Evolutionary conservation across 2,113 vertebrate genomes (phyloP), one percentile per base, ranked within the genome.

Genomic region (Lagopus leucura): DNA sequence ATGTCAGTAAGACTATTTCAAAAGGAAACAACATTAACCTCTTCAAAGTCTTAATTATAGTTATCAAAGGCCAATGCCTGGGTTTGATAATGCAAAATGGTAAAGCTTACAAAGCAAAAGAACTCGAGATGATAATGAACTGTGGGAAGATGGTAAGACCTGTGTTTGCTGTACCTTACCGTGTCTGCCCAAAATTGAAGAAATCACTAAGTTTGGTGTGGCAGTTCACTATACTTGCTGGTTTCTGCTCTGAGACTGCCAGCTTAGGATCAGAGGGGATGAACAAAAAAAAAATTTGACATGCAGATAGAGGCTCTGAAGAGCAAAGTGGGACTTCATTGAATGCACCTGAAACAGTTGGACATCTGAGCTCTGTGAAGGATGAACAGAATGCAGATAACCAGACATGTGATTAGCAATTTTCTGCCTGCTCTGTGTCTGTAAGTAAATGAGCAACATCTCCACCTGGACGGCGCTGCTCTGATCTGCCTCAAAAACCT

Each of bases 21-120:
- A 86, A 32, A 43, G 36, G 38, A 27, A 95, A 61, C 61, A 17
- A 28, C 28, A 21, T 11, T 65, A 61, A 85, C 42, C 36, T 91
- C 90, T 93, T 94, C 36, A 94, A 96, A 97, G 67, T 88, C 50
- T 77, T 73, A 85, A 95, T 94, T 87, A 72, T 84, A 88, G 20
- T 79, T 91, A 57, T 72, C 89, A 88, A 90, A 47, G 64, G 67
- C 76, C 86, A 86, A 89, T 86, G 65, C 47, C 38, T 52, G 47
- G 13, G 10, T 55, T 60, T 38, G 57, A 12, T 91, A 66, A 60
- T 55, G 47, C 0, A 25, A 94, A 86, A 86, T 13, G 24, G 43
- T 65, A 67, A 81, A n/a, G 43, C 64, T 95, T 91, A 88, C 90
- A 84, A 27, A 67, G 63, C 54, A 91, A 76, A 93, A 54, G 21